Conservation (phyloP, 2,888 invertebrate genomes). For the Dione vanillae region DNA sequence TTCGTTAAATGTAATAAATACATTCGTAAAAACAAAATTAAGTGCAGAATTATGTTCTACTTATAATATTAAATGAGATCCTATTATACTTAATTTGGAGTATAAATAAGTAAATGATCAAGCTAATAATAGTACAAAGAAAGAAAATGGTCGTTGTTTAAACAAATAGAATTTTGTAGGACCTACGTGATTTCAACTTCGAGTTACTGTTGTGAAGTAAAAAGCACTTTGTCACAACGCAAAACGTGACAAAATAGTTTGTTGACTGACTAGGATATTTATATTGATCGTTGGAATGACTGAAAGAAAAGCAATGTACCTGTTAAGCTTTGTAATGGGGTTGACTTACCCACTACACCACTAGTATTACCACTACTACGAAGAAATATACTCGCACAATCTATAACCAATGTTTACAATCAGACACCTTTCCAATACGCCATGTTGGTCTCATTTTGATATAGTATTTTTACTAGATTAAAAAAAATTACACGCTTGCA, state of each 20-base stretch:
- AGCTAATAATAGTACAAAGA: slow-evolving; percentile 19
- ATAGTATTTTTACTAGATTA: too few relatives aligned
- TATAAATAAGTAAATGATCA: slow-evolving; percentile 23
- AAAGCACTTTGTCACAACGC: slow-evolving; percentile 11
- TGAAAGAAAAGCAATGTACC: slow-evolving; percentile 11
- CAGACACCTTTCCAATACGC: too few relatives aligned
- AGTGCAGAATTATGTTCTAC: neutral
- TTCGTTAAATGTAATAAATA: neutral
- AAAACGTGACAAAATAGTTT: slow-evolving; percentile 1
- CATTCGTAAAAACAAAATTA: neutral
- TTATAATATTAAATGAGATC: slow-evolving; percentile 1
- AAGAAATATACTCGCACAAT: too few relatives aligned
- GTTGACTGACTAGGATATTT: slow-evolving; percentile 7
- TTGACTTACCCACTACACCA: too few relatives aligned
- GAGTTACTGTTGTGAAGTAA: neutral
- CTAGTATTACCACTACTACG: too few relatives aligned
- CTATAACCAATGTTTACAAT: too few relatives aligned
- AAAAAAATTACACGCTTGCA: too few relatives aligned
- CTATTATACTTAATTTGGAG: slow-evolving; percentile 20
- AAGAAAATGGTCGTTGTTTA: slow-evolving; percentile 5
- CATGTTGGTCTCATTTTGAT: too few relatives aligned
- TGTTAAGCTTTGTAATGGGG: slow-evolving; percentile 5
- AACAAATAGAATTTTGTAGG: slow-evolving; percentile 18
- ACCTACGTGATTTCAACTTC: slow-evolving; percentile 18
- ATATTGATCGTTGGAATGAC: slow-evolving; percentile 13